Conservation (phyloP, 2,797 vertebrate species). For the Gallinago solitaria region DNA sequence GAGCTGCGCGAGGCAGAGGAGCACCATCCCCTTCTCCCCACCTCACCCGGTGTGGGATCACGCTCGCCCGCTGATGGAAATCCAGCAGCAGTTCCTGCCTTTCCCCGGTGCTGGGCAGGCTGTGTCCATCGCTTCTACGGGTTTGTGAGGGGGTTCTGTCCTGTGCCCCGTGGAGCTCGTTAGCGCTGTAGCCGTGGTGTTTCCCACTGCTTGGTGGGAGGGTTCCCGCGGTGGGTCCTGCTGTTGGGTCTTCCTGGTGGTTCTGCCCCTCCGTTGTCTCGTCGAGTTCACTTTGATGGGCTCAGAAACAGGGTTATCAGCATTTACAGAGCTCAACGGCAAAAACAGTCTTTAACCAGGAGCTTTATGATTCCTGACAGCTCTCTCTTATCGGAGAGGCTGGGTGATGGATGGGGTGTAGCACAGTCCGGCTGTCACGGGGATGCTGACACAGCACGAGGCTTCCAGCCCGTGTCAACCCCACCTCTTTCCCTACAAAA, state of each 20-base stretch:
- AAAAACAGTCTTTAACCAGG: background rate
- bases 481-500: background rate
- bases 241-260: no score
- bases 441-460: background rate
- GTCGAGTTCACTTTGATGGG: rapidly evolving
- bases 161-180: background rate
- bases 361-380: background rate
- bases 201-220: background rate
- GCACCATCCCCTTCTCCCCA: background rate
- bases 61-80: rapidly evolving
- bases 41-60: rapidly evolving
- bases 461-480: background rate
- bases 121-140: rapidly evolving
- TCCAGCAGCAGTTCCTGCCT: background rate
- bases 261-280: background rate
- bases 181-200: background rate
- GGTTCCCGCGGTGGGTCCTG: background rate
- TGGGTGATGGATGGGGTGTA: background rate
- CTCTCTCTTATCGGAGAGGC: background rate
- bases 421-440: background rate
- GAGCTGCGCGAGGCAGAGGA: background rate
- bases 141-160: background rate
- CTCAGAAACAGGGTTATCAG: background rate
- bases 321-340: background rate
- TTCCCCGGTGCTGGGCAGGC: rapidly evolving